These are phyloP conservation scores for Drosophila pruinosa DNA, from an alignment of 1,140 invertebrate genomes.

Conservation along the genomic window DNA sequence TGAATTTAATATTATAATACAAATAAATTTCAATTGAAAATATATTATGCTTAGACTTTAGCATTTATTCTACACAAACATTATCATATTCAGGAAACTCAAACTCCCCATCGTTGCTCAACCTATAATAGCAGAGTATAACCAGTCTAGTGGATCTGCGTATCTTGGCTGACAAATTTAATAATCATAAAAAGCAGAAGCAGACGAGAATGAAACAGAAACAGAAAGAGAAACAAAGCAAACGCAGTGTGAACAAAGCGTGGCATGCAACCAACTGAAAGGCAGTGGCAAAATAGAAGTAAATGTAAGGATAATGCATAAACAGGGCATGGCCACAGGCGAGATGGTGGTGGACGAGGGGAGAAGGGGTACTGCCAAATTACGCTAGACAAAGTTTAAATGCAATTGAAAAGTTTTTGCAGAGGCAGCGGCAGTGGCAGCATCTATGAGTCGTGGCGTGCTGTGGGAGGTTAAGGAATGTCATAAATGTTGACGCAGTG, in stretches of 20 bases:
- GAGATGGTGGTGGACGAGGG: background rate
- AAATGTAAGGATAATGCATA: slow-evolving; percentile 35
- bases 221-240: slow-evolving; percentile 29
- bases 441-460: background rate
- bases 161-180: slow-evolving; percentile 55
- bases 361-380: slow-evolving; percentile 23
- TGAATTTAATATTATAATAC: too few species aligned
- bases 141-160: too few species aligned
- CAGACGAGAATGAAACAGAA: slow-evolving; percentile 28
- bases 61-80: too few species aligned
- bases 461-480: slow-evolving; percentile 39
- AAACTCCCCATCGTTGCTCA: too few species aligned
- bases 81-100: too few species aligned
- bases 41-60: too few species aligned
- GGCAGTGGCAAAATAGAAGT: slow-evolving; percentile 11
- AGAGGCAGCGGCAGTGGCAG: slow-evolving; percentile 17
- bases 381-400: slow-evolving; percentile 66
- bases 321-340: slow-evolving; percentile 24
- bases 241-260: slow-evolving; percentile 42
- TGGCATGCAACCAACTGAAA: slow-evolving; percentile 21
- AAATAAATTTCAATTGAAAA: too few species aligned
- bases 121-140: too few species aligned
- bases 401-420: slow-evolving; percentile 71
- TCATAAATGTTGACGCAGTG: slow-evolving; percentile 55
- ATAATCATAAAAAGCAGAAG: slow-evolving; percentile 61